Evolutionary conservation across 2,888 invertebrate genomes (phyloP).

Genomic region (Acanthosepion esculentum): DNA sequence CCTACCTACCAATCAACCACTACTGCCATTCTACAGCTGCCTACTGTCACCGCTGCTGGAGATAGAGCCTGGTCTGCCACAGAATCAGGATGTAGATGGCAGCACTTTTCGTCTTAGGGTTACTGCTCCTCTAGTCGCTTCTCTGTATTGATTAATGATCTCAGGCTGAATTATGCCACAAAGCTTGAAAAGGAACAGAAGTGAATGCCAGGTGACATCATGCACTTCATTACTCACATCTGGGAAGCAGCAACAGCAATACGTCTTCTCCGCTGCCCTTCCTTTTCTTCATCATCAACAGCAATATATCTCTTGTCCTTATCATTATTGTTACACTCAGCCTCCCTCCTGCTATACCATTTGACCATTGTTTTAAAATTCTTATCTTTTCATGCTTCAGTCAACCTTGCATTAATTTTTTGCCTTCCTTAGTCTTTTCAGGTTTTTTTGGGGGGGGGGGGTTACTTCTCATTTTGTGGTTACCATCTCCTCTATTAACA

Average conservation of each 20-base stretch:
- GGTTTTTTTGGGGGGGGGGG: too few species aligned
- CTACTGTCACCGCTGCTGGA: not conserved
- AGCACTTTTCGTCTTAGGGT: constrained; percentile 22
- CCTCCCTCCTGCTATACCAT: not conserved
- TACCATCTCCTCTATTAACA: too few species aligned
- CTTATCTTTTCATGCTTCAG: not conserved
- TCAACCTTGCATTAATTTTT: not conserved
- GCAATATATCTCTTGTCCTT: not conserved
- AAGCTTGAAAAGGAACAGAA: not conserved
- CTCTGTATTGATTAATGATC: not conserved
- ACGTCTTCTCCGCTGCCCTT: not conserved
- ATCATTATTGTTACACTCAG: not conserved
- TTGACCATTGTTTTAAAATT: not conserved
- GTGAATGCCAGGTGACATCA: not conserved
- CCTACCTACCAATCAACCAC: constrained; percentile 17
- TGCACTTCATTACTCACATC: not conserved
- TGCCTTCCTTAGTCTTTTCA: not conserved
- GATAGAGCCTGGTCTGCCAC: constrained; percentile 8
- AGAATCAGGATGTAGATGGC: constrained; percentile 21
- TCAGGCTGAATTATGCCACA: not conserved
- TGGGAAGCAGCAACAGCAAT: not conserved
- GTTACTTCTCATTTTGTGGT: not conserved
- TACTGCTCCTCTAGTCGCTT: not conserved
- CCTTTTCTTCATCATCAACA: not conserved
- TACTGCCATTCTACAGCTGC: not conserved